Evolutionary conservation across 2,113 vertebrate genomes (phyloP), one percentile per base, ranked within the genome.

Genomic region (Orthonyx spaldingii): DNA sequence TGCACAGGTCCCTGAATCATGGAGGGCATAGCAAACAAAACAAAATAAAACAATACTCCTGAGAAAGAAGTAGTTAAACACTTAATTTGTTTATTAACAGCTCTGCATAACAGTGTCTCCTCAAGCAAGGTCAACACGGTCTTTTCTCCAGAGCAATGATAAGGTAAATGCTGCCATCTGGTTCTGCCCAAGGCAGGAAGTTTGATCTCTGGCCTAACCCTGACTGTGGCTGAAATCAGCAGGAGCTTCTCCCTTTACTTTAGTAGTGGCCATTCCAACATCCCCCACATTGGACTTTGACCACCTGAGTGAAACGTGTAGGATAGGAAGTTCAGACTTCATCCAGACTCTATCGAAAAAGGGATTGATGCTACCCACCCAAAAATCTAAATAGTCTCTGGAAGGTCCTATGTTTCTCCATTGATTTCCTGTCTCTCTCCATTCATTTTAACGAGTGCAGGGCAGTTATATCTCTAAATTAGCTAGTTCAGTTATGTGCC

Each of bases 381-480:
- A 52, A 84, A 87, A 88, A 77, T 59, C 14, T 90, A 74, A 94
- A 87, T 86, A 59, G 93, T 68, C 59, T 92, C 71, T 86, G 52
- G 33, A 74, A 86, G 44, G 33, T 63, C 50, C n/a, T 92, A 1
- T 70, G 28, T 88, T 83, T 91, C 66, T 82, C 32, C 26, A 96
- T 85, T 90, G 85, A 97, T 96, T 94, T 94, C 49, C 63, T 72
- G 21, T 86, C 68, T 88, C 15, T 78, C 21, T 86, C 72, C 11
- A 53, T 93, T 95, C 46, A 56, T 92, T 94, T 90, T 95, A 94
- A 93, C 80, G 79, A 88, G 16, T 11, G 8, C 27, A 86, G 47
- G 55, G 11, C 22, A 72, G 66, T 66, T 86, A 78, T 77, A 89
- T 28, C 27, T 47, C 30, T 63, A 92, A 93, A 93, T 89, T 77